Conservation (phyloP, 2,888 invertebrate species). For the Caenorhabditis sp. region DNA sequence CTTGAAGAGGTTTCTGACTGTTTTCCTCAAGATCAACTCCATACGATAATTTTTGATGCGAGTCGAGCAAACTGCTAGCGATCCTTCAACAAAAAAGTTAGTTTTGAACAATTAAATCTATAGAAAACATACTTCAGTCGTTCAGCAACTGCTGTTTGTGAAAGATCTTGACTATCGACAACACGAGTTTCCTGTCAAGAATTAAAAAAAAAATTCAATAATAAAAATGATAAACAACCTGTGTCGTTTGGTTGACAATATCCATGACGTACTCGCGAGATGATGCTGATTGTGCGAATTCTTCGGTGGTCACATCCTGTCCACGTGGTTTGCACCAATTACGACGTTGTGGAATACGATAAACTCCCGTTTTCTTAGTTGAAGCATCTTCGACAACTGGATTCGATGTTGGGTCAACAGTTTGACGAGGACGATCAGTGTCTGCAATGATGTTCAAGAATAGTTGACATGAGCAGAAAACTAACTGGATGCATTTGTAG, state of each 20-base stretch:
- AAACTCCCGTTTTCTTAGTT: neutral
- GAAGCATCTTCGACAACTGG: conserved; percentile 6
- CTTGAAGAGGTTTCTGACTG: neutral
- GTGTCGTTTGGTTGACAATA: conserved; percentile 29
- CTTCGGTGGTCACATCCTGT: conserved; percentile 15
- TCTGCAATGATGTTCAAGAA: neutral
- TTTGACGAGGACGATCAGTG: neutral
- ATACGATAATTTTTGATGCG: neutral
- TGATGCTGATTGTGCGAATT: conserved; percentile 32
- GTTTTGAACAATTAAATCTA: too few relatives aligned
- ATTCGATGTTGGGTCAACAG: conserved; percentile 28
- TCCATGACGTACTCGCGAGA: conserved; percentile 34
- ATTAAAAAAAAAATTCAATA: neutral
- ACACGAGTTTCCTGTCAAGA: neutral
- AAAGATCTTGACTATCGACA: conserved; percentile 2
- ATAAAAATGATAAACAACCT: neutral
- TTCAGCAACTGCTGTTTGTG: conserved; percentile 16
- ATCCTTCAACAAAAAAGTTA: neutral
- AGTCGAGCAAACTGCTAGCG: neutral
- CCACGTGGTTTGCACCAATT: conserved; percentile 35
- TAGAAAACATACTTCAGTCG: conserved; percentile 20
- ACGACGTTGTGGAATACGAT: conserved; percentile 30
- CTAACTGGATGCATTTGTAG: conserved; percentile 13
- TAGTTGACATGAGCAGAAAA: neutral
- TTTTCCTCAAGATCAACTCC: neutral